Evolutionary conservation across 2,113 vertebrate species (phyloP).

Genomic region (Oreochromis tanganicae): DNA sequence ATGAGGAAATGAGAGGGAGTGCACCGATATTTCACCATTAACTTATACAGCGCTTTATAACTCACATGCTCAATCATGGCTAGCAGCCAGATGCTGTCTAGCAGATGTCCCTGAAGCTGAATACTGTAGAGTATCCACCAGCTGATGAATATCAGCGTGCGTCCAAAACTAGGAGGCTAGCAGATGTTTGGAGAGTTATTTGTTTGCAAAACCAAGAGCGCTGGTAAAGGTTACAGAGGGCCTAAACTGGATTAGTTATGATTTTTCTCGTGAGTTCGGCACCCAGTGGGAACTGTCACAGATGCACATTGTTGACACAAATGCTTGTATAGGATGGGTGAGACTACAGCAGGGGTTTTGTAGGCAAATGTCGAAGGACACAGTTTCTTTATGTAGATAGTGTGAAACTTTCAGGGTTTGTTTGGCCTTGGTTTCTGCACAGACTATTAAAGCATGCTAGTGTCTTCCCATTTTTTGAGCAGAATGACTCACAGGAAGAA

Average conservation of each 20-base stretch:
- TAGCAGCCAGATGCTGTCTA: background rate
- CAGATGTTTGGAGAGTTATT: conserved; percentile 49
- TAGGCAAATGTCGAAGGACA: conserved; percentile 1
- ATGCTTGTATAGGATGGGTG: conserved; percentile 13
- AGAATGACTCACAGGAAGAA: background rate
- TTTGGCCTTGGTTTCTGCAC: background rate
- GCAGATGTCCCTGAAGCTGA: background rate
- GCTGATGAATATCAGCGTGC: background rate
- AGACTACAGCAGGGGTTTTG: background rate
- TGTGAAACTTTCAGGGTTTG: background rate
- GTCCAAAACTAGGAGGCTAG: background rate
- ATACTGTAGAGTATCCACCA: background rate
- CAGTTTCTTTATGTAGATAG: background rate
- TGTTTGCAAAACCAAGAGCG: conserved; percentile 51
- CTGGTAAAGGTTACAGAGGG: background rate
- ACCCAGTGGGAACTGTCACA: conserved; percentile 57
- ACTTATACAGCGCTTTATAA: background rate
- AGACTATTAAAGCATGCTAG: background rate
- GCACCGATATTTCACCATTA: background rate
- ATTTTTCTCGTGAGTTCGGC: background rate
- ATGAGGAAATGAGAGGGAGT: background rate
- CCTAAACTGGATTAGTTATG: conserved; percentile 11
- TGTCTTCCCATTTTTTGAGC: background rate
- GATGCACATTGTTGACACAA: conserved; percentile 59
- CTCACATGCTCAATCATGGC: background rate